phyloP scores from a whole-genome alignment of 2,888 invertebrate species.

The Drosophila paramelanica region DNA sequence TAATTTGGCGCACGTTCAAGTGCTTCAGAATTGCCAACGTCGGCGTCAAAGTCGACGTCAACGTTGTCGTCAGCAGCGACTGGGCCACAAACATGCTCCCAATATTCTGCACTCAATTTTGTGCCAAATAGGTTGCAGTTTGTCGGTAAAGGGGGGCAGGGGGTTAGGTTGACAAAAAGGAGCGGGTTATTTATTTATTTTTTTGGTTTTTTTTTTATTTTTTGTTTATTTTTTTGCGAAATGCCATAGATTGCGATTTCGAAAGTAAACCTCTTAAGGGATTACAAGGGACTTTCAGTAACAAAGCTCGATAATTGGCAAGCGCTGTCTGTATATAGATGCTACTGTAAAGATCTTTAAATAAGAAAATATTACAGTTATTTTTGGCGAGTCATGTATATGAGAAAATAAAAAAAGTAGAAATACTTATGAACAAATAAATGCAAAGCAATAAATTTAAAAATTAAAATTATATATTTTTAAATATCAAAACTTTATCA shows the following conservation, averaged over 20 bases:
- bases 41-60: background rate
- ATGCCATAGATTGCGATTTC: slow-evolving; percentile 18
- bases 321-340: background rate
- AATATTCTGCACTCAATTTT: slow-evolving; percentile 24
- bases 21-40: slow-evolving; percentile 53
- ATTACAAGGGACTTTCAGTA: slow-evolving; percentile 20
- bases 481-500: too few relatives aligned
- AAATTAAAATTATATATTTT: too few relatives aligned
- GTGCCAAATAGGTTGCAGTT: slow-evolving; percentile 7
- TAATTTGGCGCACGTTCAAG: slow-evolving; percentile 75
- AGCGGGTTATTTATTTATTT: background rate
- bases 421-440: too few relatives aligned
- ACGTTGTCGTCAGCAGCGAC: background rate
- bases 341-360: background rate
- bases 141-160: background rate
- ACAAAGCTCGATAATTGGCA: slow-evolving; percentile 24
- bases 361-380: background rate
- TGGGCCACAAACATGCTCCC: slow-evolving; percentile 2
- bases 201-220: background rate
- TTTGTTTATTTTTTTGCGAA: background rate
- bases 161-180: too few relatives aligned
- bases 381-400: too few relatives aligned
- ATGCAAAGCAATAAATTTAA: too few relatives aligned
- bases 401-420: too few relatives aligned
- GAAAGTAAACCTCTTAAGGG: slow-evolving; percentile 23